A percentile compares a stretch with the other conserved stretches of the same genome.
These are phyloP conservation scores for Drosophila atroscutellata DNA, from an alignment of 2,888 invertebrate genomes.

Conservation along the genomic window DNA sequence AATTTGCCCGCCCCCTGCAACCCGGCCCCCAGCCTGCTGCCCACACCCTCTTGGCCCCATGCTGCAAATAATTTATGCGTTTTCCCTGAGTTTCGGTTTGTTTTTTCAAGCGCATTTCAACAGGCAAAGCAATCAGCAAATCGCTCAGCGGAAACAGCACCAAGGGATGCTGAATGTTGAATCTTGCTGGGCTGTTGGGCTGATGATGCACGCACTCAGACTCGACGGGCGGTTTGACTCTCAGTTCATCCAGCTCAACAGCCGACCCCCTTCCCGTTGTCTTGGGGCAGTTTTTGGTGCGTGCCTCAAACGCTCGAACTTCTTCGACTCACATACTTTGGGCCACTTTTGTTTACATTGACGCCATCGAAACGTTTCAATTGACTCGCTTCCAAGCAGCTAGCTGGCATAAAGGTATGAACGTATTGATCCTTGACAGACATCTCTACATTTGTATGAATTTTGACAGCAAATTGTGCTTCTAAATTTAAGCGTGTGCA, in stretches of 20 bases:
- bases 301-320: conserved; percentile 48
- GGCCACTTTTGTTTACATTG: conserved; percentile 62
- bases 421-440: conserved; percentile 13
- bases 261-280: neutral
- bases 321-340: conserved; percentile 6
- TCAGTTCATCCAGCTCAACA: neutral
- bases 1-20: conserved; percentile 52
- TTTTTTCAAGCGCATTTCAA: conserved; percentile 78
- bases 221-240: conserved; percentile 59
- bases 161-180: conserved; percentile 52
- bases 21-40: neutral
- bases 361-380: conserved; percentile 61
- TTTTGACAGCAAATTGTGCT: conserved; percentile 5
- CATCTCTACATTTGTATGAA: conserved; percentile 3
- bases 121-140: conserved; percentile 74
- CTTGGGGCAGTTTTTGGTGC: conserved; percentile 47
- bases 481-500: neutral
- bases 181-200: conserved; percentile 37
- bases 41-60: conserved; percentile 10
- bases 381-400: conserved; percentile 47
- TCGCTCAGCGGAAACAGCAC: conserved; percentile 68
- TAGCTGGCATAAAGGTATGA: conserved; percentile 14
- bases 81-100: conserved; percentile 73
- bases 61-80: conserved; percentile 75
- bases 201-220: conserved; percentile 39